Evolutionary conservation across 1,140 invertebrate genomes (phyloP).

Genomic region (Drosophila cardini): DNA sequence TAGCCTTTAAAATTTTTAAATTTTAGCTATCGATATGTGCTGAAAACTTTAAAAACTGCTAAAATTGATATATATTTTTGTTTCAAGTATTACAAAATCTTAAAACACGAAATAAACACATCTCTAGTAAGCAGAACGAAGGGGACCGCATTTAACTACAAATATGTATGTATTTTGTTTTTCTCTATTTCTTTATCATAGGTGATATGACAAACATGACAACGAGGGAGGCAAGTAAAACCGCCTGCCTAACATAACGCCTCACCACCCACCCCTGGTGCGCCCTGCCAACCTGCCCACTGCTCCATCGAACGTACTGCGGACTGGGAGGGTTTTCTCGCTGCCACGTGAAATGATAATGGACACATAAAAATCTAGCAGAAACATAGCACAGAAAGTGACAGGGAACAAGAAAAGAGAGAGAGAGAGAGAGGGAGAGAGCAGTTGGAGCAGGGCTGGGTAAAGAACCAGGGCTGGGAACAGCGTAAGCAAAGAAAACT

Average conservation of each 20-base stretch:
- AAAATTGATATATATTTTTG: too few relatives aligned
- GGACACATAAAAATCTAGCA: constrained; percentile 53
- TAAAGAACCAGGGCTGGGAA: not conserved
- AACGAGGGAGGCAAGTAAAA: constrained; percentile 18
- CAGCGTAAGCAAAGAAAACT: constrained; percentile 27
- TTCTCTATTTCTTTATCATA: constrained; percentile 41
- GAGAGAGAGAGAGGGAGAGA: not conserved
- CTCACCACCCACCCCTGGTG: too few relatives aligned
- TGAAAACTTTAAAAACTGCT: too few relatives aligned
- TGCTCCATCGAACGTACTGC: too few relatives aligned
- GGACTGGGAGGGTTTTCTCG: constrained; percentile 23
- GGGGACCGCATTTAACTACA: constrained; percentile 21
- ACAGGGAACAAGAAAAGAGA: not conserved
- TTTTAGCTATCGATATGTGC: too few relatives aligned
- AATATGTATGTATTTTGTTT: constrained; percentile 23
- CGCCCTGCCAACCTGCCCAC: not conserved
- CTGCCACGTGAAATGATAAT: constrained; percentile 54
- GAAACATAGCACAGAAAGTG: constrained; percentile 20
- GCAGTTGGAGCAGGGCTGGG: not conserved
- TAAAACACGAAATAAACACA: not conserved
- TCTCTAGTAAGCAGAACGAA: not conserved
- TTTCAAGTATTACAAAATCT: too few relatives aligned
- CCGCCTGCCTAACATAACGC: not conserved
- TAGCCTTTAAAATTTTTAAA: too few relatives aligned
- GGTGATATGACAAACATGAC: constrained; percentile 60